Percentiles rank a stretch among this genome's conserved stretches.
Evolutionary conservation across 1,140 invertebrate species (phyloP).

Genomic region (Rhopalosiphum maidis): DNA sequence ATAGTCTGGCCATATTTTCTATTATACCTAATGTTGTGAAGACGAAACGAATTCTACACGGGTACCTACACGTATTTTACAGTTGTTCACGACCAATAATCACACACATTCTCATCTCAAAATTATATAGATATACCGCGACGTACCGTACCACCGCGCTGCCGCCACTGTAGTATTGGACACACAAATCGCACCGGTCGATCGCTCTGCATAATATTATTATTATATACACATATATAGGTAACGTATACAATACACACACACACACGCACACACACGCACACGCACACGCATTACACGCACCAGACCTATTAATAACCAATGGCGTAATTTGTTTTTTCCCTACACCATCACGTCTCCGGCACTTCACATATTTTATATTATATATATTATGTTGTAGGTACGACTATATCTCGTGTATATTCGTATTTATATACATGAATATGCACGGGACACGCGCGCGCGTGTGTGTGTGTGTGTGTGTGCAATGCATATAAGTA

Average conservation of each 20-base stretch:
- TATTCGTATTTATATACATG: not conserved
- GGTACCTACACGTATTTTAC: not conserved
- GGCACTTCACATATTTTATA: not conserved
- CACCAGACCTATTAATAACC: slow-evolving; percentile 53
- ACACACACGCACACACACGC: not conserved
- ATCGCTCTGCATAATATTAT: slow-evolving; percentile 4
- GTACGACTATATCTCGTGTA: not conserved
- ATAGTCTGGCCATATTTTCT: not conserved
- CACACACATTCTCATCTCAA: not conserved
- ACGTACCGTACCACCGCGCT: not conserved
- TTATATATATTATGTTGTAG: not conserved
- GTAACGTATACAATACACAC: not conserved
- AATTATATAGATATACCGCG: not conserved
- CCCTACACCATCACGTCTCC: not conserved
- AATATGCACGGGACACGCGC: not conserved
- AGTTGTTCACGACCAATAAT: not conserved
- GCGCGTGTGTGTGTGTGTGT: not conserved
- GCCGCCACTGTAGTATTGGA: not conserved
- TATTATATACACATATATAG: not conserved
- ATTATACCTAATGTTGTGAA: not conserved
- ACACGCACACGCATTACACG: not conserved
- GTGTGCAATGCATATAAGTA: not conserved
- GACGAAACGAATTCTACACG: not conserved
- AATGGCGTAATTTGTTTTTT: slow-evolving; percentile 44
- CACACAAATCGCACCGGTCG: slow-evolving; percentile 1